Evolutionary conservation across 1,140 invertebrate species (phyloP).

Genomic region (Tenebrio molitor): DNA sequence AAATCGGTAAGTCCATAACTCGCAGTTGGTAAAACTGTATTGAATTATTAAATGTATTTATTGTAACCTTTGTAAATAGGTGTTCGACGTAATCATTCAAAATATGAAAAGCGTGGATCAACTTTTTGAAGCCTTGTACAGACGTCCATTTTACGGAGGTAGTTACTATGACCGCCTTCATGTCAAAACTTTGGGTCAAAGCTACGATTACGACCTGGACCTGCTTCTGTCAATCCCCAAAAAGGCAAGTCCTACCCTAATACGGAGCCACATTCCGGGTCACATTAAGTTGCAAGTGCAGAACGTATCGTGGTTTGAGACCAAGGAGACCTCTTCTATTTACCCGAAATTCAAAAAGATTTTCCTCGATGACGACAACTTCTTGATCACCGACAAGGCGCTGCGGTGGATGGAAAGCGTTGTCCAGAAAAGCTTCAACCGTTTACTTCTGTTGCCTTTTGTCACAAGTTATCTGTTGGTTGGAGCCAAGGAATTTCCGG

Average conservation of each 20-base stretch:
- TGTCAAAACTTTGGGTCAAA: not conserved
- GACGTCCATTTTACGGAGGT: not conserved
- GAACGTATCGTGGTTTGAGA: too few relatives aligned
- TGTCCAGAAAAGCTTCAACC: constrained; percentile 40
- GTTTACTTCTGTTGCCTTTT: too few relatives aligned
- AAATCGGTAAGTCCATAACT: too few relatives aligned
- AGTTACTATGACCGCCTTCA: not conserved
- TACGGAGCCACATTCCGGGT: too few relatives aligned
- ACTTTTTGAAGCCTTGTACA: not conserved
- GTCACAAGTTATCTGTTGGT: too few relatives aligned
- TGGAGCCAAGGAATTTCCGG: too few relatives aligned
- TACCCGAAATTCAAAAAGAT: constrained; percentile 13
- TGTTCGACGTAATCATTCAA: not conserved
- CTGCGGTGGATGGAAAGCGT: constrained; percentile 54
- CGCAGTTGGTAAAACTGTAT: too few relatives aligned
- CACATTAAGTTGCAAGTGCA: too few relatives aligned
- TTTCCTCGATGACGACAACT: constrained; percentile 44
- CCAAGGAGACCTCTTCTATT: not conserved
- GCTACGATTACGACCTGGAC: not conserved
- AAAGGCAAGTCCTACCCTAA: too few relatives aligned
- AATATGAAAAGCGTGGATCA: not conserved
- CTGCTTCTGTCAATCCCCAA: not conserved
- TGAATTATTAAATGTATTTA: too few relatives aligned
- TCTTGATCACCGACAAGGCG: constrained; percentile 44
- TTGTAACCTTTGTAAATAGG: not conserved